Evolutionary conservation across 2,113 vertebrate species (phyloP).

Genomic region (Rhegmatorhina hoffmannsi): DNA sequence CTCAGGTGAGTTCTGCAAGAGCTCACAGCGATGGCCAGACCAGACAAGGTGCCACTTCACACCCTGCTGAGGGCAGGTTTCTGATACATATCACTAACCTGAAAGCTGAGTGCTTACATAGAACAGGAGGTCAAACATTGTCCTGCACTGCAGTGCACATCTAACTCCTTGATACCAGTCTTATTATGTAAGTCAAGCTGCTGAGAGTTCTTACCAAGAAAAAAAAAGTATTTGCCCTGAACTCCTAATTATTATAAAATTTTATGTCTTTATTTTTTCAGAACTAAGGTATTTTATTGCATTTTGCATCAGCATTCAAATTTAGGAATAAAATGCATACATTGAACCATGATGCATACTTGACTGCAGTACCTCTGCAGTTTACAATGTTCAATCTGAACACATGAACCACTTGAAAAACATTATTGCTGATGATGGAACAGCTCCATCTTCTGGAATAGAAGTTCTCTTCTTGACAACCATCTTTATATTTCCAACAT

Average conservation of each 20-base stretch:
- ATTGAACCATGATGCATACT: slow-evolving; percentile 9
- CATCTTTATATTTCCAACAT: background rate
- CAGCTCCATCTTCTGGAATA: slow-evolving; percentile 72
- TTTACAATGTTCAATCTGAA: slow-evolving; percentile 4
- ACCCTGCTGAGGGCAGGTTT: background rate
- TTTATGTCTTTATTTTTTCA: slow-evolving; percentile 16
- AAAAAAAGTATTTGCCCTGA: slow-evolving; percentile 14
- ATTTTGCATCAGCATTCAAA: slow-evolving; percentile 16
- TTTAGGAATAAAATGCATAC: slow-evolving; percentile 25
- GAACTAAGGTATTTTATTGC: slow-evolving; percentile 16
- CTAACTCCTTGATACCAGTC: background rate
- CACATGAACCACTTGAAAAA: background rate
- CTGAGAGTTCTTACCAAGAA: background rate
- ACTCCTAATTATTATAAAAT: slow-evolving; percentile 30
- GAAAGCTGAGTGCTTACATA: background rate
- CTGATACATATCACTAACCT: fast-evolving
- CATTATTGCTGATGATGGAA: slow-evolving; percentile 65
- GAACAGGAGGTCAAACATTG: background rate
- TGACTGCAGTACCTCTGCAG: background rate
- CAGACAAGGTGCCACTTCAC: background rate
- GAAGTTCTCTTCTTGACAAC: slow-evolving; percentile 20
- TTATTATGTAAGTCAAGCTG: background rate
- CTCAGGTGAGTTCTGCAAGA: background rate
- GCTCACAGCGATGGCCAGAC: background rate
- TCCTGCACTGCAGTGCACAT: background rate